Evolutionary conservation across 2,797 vertebrate genomes (phyloP).

Genomic region (Rallus crepitans): DNA sequence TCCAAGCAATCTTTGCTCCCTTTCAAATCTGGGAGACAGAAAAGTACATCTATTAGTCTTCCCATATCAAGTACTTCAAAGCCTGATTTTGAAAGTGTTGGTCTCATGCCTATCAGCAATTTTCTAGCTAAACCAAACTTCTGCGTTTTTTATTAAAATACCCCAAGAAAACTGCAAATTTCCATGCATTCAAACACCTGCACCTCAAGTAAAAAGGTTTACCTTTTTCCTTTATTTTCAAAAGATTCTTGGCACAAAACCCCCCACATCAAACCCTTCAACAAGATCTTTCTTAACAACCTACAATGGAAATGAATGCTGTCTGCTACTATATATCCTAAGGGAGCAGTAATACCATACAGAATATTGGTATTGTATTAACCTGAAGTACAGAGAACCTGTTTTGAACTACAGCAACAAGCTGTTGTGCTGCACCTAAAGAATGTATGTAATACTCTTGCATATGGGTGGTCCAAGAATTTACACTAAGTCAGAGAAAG

Average conservation of each 20-base stretch:
- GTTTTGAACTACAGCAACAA: background rate
- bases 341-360: background rate
- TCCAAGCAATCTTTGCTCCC: background rate
- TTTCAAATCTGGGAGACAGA: background rate
- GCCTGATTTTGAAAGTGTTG: background rate
- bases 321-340: background rate
- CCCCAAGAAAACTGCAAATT: background rate
- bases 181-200: background rate
- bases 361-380: background rate
- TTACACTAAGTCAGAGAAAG: background rate
- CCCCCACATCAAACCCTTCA: background rate
- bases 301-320: background rate
- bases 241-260: background rate
- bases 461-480: background rate
- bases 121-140: background rate
- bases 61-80: background rate
- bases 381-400: background rate
- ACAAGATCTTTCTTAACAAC: background rate
- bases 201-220: background rate
- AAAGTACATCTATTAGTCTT: background rate
- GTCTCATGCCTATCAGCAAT: background rate
- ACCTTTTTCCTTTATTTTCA: background rate
- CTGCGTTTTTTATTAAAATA: background rate
- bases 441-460: background rate
- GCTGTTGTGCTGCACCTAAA: background rate